A percentile compares a stretch with the other conserved stretches of the same genome.
Evolutionary conservation across 2,113 vertebrate species (phyloP).

Genomic region (Arvicanthis niloticus): DNA sequence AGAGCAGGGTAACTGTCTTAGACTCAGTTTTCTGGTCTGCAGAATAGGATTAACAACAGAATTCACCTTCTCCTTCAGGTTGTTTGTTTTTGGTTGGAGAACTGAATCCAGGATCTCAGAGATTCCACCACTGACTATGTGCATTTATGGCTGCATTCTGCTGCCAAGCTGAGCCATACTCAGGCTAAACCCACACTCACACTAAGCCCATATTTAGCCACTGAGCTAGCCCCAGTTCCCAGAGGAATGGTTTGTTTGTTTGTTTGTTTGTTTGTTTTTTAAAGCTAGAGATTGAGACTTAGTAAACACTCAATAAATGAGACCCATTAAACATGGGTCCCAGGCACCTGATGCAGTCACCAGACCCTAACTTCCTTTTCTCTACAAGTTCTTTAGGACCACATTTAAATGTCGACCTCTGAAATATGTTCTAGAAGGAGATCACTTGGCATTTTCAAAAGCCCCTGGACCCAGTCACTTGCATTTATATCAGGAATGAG

Average conservation of each 20-base stretch:
- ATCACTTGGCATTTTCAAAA: background rate
- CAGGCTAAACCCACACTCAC: background rate
- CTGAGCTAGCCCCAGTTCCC: background rate
- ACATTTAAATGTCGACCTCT: background rate
- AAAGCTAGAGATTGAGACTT: background rate
- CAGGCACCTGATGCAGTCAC: background rate
- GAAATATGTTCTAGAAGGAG: constrained; percentile 2
- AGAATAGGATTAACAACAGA: background rate
- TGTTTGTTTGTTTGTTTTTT: too few species aligned
- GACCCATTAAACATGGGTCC: background rate
- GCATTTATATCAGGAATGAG: background rate
- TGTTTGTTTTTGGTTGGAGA: background rate
- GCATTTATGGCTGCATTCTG: background rate
- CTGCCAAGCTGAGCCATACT: background rate
- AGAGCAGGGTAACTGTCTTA: background rate
- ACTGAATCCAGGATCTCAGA: background rate
- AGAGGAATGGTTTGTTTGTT: background rate
- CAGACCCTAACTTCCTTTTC: background rate
- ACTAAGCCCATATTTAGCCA: background rate
- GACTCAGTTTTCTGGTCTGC: background rate
- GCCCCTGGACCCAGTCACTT: background rate
- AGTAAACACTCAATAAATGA: background rate
- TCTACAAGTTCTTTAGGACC: background rate
- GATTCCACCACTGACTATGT: background rate
- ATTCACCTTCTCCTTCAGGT: background rate